Conservation (phyloP, 1,140 invertebrate genomes). For the Psix sp. region DNA sequence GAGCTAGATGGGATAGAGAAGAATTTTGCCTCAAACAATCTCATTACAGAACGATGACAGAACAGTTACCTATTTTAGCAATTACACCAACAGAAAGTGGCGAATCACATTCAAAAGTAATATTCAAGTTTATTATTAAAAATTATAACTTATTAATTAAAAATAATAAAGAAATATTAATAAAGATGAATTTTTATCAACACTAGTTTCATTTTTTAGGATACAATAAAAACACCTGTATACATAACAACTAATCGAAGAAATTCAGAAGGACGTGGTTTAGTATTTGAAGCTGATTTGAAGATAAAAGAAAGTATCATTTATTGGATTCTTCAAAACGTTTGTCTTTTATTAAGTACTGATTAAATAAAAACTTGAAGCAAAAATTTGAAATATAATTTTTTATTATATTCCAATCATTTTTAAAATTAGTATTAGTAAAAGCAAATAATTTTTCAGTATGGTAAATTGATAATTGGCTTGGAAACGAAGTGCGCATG, state of each 20-base stretch:
- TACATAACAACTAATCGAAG: slow-evolving; percentile 90
- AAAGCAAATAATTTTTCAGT: too few relatives aligned
- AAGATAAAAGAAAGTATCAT: slow-evolving; percentile 86
- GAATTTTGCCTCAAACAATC: slow-evolving; percentile 84
- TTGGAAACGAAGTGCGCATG: too few relatives aligned
- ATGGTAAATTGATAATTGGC: too few relatives aligned
- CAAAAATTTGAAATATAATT: slow-evolving; percentile 4
- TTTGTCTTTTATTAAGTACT: slow-evolving; percentile 90
- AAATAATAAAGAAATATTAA: too few relatives aligned
- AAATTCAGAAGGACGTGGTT: slow-evolving; percentile 92
- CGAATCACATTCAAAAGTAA: slow-evolving; percentile 79
- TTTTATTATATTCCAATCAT: not conserved
- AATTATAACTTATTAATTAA: slow-evolving; percentile 73
- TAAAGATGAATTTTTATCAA: too few relatives aligned
- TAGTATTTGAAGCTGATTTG: slow-evolving; percentile 92
- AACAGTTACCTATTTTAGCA: slow-evolving; percentile 88
- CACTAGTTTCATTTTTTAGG: slow-evolving; percentile 74
- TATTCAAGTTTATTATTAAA: slow-evolving; percentile 80
- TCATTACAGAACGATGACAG: slow-evolving; percentile 87
- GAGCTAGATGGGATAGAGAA: slow-evolving; percentile 88
- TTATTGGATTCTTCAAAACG: slow-evolving; percentile 92
- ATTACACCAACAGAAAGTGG: slow-evolving; percentile 86
- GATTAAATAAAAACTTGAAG: slow-evolving; percentile 82
- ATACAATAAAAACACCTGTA: slow-evolving; percentile 90
- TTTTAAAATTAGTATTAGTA: too few relatives aligned